Evolutionary conservation across 53 echinoderm and acorn worm genomes (phyloP), one percentile per base, ranked within the genome.

Genomic region (Echinarachnius parma): DNA sequence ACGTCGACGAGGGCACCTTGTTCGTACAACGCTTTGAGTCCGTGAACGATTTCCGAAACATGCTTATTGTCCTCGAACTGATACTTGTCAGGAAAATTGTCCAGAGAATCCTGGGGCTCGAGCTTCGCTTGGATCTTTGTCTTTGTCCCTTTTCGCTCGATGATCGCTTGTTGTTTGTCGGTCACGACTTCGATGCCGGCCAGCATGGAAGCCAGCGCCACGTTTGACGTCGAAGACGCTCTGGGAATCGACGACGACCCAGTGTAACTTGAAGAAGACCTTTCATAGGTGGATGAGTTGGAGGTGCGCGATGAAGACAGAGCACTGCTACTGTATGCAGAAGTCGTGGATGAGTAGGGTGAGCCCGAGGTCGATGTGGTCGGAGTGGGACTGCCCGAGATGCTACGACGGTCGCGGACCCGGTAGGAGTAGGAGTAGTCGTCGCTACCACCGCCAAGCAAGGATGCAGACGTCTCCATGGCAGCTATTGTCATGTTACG

Each of bases 41-140:
- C 84, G 15, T 75, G 52, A 29, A 96, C 74, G 11, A 96, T 46
- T 3, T 78, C 62, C 20, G 87, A 66, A 22, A 82, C 70, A 33
- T 87, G 88, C 53, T 87, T 90, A 33, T 87, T 79, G 72, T 96
- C 98, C 16, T 48, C 65, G 65, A 91, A 96, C 44, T 77, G 82
- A 65, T 96, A 90, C 34, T 91, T 84, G 59, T 91, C 98, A 1
- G 98, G 98, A 46, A 96, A 86, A 53, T 71, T 80, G 11, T 86
- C 94, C 29, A 93, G 75, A 28, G 75, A 80, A n/a, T 79, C 84
- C 37, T 70, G 74, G 9, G 74, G 2, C 29, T 72, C 74, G 16
- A 72, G 74, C 42, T 72, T 72, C 8, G 74, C 74, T 32, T 57
- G 74, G 3, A 70, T 39, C 57, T 72, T 72, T 55, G 74, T 4